Evolutionary conservation across 2,113 vertebrate genomes (phyloP).

Genomic region (Galeopterus variegatus): DNA sequence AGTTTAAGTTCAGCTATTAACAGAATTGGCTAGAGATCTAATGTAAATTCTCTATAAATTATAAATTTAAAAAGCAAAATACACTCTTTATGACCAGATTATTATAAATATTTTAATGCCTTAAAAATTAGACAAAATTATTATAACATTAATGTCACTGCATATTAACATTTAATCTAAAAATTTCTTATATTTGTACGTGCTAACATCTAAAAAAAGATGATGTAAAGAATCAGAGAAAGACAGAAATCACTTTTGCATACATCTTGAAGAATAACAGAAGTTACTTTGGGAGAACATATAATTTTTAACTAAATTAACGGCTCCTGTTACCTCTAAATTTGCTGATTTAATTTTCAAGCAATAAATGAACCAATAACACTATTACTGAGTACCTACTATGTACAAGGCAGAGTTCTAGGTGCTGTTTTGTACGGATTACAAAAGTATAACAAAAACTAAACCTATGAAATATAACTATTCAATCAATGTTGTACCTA

Average conservation of each 20-base stretch:
- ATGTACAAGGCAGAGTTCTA: background rate
- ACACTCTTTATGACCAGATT: slow-evolving; percentile 1
- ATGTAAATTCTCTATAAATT: slow-evolving; percentile 20
- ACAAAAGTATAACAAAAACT: slow-evolving; percentile 37
- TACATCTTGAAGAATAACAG: slow-evolving; percentile 11
- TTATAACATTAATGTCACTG: background rate
- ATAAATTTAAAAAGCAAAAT: slow-evolving; percentile 48
- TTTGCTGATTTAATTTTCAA: slow-evolving; percentile 39
- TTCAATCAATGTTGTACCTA: background rate
- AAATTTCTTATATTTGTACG: background rate
- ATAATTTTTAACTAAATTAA: slow-evolving; percentile 28
- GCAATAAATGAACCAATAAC: background rate
- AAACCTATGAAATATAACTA: slow-evolving; percentile 6
- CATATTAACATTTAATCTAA: background rate
- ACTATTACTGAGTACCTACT: background rate
- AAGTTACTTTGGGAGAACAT: background rate
- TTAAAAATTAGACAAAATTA: slow-evolving; percentile 48
- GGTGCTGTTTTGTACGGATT: slow-evolving; percentile 46
- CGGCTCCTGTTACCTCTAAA: background rate
- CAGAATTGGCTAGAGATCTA: background rate
- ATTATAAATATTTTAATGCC: slow-evolving; percentile 26
- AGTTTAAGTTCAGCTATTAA: slow-evolving; percentile 19
- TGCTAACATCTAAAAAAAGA: slow-evolving; percentile 12
- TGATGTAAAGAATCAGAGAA: slow-evolving; percentile 13
- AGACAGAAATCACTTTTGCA: slow-evolving; percentile 33